Percentiles rank a stretch among this genome's conserved stretches.
Conservation (phyloP, 1,140 invertebrate genomes). For the Cyclargus thomasi region DNA sequence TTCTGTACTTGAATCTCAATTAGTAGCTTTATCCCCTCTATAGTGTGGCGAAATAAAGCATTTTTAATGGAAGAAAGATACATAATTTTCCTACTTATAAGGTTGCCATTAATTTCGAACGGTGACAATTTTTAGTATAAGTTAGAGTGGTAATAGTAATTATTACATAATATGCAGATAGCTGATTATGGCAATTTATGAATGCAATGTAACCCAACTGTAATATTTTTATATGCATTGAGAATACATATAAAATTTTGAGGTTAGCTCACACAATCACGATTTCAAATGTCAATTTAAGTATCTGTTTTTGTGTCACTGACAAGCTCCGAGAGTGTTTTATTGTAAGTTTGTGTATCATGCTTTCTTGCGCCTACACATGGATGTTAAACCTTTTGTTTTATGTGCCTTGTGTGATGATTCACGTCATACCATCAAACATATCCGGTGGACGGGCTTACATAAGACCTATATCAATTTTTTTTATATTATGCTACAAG, state of each 20-base stretch:
- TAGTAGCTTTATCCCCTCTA: not conserved
- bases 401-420: constrained; percentile 40
- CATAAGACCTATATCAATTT: not conserved
- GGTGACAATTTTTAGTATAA: too few species aligned
- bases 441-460: constrained; percentile 43
- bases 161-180: too few species aligned
- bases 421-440: constrained; percentile 40
- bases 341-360: not conserved
- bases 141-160: too few species aligned
- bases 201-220: too few species aligned
- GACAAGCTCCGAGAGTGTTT: not conserved
- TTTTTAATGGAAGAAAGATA: not conserved
- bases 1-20: constrained; percentile 5
- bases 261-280: too few species aligned
- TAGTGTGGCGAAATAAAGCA: constrained; percentile 4
- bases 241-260: too few species aligned
- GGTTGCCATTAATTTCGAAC: too few species aligned
- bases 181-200: too few species aligned
- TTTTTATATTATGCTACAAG: not conserved
- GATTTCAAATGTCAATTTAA: too few species aligned
- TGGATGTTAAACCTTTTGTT: constrained; percentile 18
- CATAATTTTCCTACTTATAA: too few species aligned
- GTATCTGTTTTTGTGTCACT: not conserved
- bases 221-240: too few species aligned
- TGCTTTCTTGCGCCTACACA: constrained; percentile 20